A percentile compares a stretch with the other conserved stretches of the same genome.
phyloP scores from a whole-genome alignment of 2,888 invertebrate genomes.

The Griposia aprilina region DNA sequence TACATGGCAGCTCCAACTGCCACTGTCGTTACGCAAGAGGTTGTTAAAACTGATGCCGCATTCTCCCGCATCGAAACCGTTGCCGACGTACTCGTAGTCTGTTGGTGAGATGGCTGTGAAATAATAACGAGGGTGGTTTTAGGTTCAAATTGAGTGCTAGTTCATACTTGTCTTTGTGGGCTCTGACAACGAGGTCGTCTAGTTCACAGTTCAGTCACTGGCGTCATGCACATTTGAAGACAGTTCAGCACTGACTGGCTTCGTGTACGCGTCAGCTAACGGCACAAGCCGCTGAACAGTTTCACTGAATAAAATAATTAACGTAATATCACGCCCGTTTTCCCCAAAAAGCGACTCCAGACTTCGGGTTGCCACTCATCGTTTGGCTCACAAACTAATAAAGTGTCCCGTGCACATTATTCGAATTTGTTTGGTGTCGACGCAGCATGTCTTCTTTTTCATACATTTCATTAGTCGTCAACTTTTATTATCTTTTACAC shows the following conservation, averaged over 20 bases:
- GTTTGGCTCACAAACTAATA: not conserved
- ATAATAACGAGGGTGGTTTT: not conserved
- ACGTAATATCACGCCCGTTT: too few relatives aligned
- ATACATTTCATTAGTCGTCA: not conserved
- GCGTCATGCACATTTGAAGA: too few relatives aligned
- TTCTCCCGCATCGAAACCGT: conserved; percentile 85
- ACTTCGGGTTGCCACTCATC: not conserved
- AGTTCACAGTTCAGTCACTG: not conserved
- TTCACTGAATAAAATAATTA: too few relatives aligned
- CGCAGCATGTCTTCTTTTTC: not conserved
- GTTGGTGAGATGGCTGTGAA: conserved; percentile 69
- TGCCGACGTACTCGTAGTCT: conserved; percentile 77
- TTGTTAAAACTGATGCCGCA: conserved; percentile 78
- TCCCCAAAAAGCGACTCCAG: not conserved
- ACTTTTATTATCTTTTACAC: not conserved
- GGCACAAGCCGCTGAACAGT: too few relatives aligned
- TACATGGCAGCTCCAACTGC: conserved; percentile 84
- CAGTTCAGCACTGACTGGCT: too few relatives aligned
- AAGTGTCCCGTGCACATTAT: not conserved
- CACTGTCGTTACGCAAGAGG: conserved; percentile 71
- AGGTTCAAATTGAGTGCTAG: not conserved
- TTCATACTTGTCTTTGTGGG: not conserved
- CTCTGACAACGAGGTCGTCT: not conserved
- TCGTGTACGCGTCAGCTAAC: too few relatives aligned
- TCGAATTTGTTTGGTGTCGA: not conserved